Base-by-base conservation (phyloP, 2,113 vertebrate species). In the Lophotis ruficrista region DNA sequence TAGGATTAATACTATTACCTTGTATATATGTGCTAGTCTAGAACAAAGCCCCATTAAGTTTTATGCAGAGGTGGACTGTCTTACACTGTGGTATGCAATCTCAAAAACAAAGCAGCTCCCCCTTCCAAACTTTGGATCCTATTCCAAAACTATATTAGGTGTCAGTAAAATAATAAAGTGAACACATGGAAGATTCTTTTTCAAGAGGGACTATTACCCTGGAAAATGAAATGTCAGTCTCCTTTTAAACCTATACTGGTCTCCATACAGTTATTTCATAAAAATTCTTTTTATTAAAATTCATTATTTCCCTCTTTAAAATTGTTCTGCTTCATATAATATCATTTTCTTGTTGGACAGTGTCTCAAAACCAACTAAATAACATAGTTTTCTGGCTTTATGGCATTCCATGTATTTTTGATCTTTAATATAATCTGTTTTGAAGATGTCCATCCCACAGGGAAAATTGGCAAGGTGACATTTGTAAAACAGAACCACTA, bases 81-180 rank as follows among this genome's bases (percentile, higher is more conserved):
- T 94, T 96, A 50, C 61, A 4, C 79, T 95, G 35, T 82, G 94
- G 95, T 96, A 95, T 81, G 90, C 51, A 96, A 83, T 94, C 62
- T 94, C 89, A 94, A 78, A 97, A 97, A 83, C 91, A 97, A 92
- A 83, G 75, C 75, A 47, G 15, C 56, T 87, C 43, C 43, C 38
- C 70, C 17, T 58, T 87, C 38, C 86, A 93, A 81, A 47, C 89
- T 95, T 95, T 61, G 85, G 81, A 96, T 96, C 91, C 92, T 96
- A 72, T 95, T 97, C 96, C 84, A 96, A 81, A 97, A 97, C 93
- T 98, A 95, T 98, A 97, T 97, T 96, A 97, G 94, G 94, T 98
- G 96, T 96, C 94, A 94, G 89, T 97, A 97, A 96, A 97, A 94
- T 97, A 98, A 96, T 98, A 98, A 98, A 98, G 89, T 37, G n/a